Evolutionary conservation across 2,113 vertebrate genomes (phyloP), one percentile per base, ranked within the genome.

Genomic region (Pleuronectes platessa): DNA sequence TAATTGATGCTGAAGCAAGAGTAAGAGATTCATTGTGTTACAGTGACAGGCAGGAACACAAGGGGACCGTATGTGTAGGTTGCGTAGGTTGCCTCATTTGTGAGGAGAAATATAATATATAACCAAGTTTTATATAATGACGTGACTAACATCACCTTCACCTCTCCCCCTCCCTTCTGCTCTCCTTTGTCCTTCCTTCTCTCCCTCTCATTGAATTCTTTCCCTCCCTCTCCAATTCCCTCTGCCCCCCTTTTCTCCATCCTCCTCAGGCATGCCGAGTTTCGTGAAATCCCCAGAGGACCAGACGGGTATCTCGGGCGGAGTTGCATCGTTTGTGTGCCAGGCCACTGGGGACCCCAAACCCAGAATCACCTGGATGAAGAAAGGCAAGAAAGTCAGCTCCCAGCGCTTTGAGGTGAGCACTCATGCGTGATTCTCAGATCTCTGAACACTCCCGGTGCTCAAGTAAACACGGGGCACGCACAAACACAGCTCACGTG

Each of bases 321-420:
- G 98, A 60, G 98, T 99, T 66, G 97, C 97, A 11, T 99, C 98
- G 66, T 99, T 99, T 84, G 98, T 99, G 90, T 99, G 98, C 95
- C 97, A 97, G 94, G 96, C 97, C 79, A 90, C 95, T 15, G 98
- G 97, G 75, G 98, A 99, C 67, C 97, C 98, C 79, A 99, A 97
- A 80, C 98, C 98, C 51, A 94, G 98, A 9, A 99, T 99, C 94
- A 99, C 98, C 3, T 99, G 98, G 98, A 98, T 98, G 98, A 99
- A 99, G 93, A 99, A 99, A 92, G 98, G 98, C 84, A 99, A 99
- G 94, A 99, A 98, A 95, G 98, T 99, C 93, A 99, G 98, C 95
- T 99, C 98, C 68, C 98, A 99, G 92, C 96, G 98, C 78, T 99
- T 98, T 61, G 97, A 99, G 97, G 98, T 98, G 86, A 70, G 89